phyloP scores from a whole-genome alignment of 2,888 invertebrate species.

The Philereme vetulata region DNA sequence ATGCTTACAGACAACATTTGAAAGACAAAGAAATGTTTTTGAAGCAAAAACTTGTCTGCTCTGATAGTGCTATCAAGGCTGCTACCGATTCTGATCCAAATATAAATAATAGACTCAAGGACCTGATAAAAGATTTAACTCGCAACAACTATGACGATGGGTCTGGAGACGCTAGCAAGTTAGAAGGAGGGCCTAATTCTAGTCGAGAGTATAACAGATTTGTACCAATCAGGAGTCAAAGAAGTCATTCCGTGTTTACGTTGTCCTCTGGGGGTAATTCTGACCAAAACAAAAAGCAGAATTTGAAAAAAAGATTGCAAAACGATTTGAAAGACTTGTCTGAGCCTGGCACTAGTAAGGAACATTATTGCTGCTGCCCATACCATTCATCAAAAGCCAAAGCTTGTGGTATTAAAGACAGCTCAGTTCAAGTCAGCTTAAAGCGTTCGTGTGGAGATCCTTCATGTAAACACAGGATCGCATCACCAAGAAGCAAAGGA shows the following conservation, averaged over 20 bases:
- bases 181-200: conserved; percentile 62
- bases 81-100: conserved; percentile 48
- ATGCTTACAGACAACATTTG: conserved; percentile 67
- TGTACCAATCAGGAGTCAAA: conserved; percentile 52
- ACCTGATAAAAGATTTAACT: conserved; percentile 73
- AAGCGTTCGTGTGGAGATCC: conserved; percentile 40
- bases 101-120: conserved; percentile 59
- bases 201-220: conserved; percentile 48
- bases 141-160: conserved; percentile 75
- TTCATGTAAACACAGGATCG: conserved; percentile 12
- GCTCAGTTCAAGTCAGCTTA: conserved; percentile 67
- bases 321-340: conserved; percentile 49
- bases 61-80: conserved; percentile 58
- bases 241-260: conserved; percentile 76
- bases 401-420: conserved; percentile 56
- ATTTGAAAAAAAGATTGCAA: conserved; percentile 55
- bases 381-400: conserved; percentile 51
- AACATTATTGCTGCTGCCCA: conserved; percentile 63
- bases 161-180: conserved; percentile 76
- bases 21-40: conserved; percentile 71
- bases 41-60: conserved; percentile 69
- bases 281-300: conserved; percentile 54
- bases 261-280: conserved; percentile 69
- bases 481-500: conserved; percentile 23
- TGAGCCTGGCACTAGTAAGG: conserved; percentile 52